phyloP scores from a whole-genome alignment of 2,113 vertebrate genomes.

The Oophaga pumilio region DNA sequence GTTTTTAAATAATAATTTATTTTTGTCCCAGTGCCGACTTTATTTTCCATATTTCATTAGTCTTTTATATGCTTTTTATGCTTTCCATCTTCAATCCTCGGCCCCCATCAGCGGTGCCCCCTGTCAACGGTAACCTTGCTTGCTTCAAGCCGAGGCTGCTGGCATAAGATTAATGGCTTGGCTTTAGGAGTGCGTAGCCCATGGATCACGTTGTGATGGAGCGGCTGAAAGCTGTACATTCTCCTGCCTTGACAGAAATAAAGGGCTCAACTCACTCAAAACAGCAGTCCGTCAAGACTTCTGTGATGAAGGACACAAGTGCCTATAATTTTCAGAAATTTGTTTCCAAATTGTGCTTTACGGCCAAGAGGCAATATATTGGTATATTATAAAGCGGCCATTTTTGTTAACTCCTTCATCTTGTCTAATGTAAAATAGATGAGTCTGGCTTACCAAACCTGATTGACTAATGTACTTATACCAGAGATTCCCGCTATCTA shows the following conservation, averaged over 20 bases:
- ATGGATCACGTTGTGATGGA: constrained; percentile 55
- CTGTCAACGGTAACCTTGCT: constrained; percentile 53
- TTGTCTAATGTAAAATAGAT: not conserved
- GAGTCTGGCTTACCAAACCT: not conserved
- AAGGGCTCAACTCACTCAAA: constrained; percentile 22
- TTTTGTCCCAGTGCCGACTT: not conserved
- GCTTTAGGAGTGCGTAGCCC: constrained; percentile 33
- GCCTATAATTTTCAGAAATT: not conserved
- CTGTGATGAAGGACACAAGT: constrained; percentile 22
- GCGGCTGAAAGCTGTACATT: constrained; percentile 51
- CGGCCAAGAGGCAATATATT: not conserved
- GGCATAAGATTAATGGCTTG: constrained; percentile 48
- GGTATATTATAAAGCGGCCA: not conserved
- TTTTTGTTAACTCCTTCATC: not conserved
- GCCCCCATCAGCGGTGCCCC: constrained; percentile 31
- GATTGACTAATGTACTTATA: too few species aligned
- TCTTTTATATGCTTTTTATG: constrained; percentile 11
- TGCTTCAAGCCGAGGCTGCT: not conserved
- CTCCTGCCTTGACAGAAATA: constrained; percentile 40
- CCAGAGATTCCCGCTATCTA: too few species aligned
- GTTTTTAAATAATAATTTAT: not conserved
- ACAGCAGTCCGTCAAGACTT: not conserved
- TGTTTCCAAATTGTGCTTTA: not conserved
- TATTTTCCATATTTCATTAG: constrained; percentile 18
- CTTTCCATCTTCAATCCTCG: not conserved